A percentile compares a stretch with the other conserved stretches of the same genome.
Conservation (phyloP, 2,888 invertebrate genomes). For the Venustoraphidia nigricollis region DNA sequence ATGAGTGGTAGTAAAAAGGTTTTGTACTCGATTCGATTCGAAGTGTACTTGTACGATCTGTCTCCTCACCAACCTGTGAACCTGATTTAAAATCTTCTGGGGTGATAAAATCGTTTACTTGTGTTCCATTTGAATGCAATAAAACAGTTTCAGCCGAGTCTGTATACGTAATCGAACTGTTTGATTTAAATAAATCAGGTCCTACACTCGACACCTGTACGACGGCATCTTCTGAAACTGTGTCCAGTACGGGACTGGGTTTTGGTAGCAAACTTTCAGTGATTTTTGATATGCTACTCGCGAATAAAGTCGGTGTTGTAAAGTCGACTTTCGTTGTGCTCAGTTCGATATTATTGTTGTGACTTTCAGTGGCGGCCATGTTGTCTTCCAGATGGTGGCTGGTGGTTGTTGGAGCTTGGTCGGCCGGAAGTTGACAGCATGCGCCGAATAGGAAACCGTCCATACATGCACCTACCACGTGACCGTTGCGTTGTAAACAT, state of each 20-base stretch:
- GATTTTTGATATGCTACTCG: conserved; percentile 37
- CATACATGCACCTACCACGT: conserved; percentile 81
- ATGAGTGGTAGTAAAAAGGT: conserved; percentile 3
- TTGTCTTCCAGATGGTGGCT: conserved; percentile 20
- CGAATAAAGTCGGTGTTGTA: conserved; percentile 13
- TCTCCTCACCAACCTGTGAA: conserved; percentile 17
- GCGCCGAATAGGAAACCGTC: conserved; percentile 87
- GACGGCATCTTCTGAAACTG: conserved; percentile 23
- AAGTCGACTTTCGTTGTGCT: conserved; percentile 17
- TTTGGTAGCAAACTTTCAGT: conserved; percentile 28
- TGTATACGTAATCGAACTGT: conserved; percentile 21
- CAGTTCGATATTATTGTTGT: conserved; percentile 13
- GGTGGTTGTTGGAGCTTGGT: conserved; percentile 17
- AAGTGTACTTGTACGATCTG: conserved; percentile 13
- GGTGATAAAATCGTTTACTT: conserved; percentile 32
- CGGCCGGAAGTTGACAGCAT: conserved; percentile 61
- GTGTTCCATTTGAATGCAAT: conserved; percentile 37
- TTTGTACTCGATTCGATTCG: conserved; percentile 3
- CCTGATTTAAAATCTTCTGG: conserved; percentile 20
- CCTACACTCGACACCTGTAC: conserved; percentile 19
- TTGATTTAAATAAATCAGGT: conserved; percentile 8
- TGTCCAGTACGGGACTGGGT: conserved; percentile 18
- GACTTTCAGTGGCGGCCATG: conserved; percentile 12
- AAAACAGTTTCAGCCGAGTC: conserved; percentile 44
- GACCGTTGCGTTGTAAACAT: conserved; percentile 61